These are phyloP conservation scores for Urechis unicinctus DNA, from an alignment of 2,888 invertebrate genomes.

Conservation along the genomic window DNA sequence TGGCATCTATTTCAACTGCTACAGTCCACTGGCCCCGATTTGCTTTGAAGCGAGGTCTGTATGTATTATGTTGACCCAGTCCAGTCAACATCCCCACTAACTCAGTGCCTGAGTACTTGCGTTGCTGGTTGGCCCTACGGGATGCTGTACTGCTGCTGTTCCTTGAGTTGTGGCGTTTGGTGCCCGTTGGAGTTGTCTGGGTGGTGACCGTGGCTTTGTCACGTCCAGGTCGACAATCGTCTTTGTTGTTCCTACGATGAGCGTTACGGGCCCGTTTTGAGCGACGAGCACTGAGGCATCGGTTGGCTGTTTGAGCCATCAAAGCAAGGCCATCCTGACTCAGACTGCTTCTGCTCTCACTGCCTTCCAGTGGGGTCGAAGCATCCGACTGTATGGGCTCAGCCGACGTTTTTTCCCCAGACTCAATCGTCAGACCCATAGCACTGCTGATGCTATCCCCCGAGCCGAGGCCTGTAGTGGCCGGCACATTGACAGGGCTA, in stretches of 20 bases:
- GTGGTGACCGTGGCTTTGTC: neutral
- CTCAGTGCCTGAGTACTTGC: too few relatives aligned
- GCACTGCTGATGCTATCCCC: neutral
- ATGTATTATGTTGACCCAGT: too few relatives aligned
- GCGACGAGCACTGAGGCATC: constrained; percentile 1
- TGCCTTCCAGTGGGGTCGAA: neutral
- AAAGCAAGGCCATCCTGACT: neutral
- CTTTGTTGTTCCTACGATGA: neutral
- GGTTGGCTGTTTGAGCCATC: neutral
- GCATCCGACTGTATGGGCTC: neutral
- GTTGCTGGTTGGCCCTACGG: too few relatives aligned
- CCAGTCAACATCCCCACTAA: too few relatives aligned
- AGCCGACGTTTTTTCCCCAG: neutral
- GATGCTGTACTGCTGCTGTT: neutral
- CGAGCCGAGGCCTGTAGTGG: too few relatives aligned
- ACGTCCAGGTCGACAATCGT: neutral
- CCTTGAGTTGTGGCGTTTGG: too few relatives aligned
- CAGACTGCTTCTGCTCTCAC: neutral
- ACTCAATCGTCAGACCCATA: neutral
- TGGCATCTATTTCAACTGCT: constrained; percentile 14
- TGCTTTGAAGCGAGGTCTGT: too few relatives aligned
- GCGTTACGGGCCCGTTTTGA: neutral
- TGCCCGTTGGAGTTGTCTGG: too few relatives aligned
- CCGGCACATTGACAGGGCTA: too few relatives aligned
- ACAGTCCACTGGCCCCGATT: constrained; percentile 9